These are phyloP conservation scores for Clarias gariepinus DNA, from an alignment of 2,113 vertebrate species.

Conservation along the genomic window DNA sequence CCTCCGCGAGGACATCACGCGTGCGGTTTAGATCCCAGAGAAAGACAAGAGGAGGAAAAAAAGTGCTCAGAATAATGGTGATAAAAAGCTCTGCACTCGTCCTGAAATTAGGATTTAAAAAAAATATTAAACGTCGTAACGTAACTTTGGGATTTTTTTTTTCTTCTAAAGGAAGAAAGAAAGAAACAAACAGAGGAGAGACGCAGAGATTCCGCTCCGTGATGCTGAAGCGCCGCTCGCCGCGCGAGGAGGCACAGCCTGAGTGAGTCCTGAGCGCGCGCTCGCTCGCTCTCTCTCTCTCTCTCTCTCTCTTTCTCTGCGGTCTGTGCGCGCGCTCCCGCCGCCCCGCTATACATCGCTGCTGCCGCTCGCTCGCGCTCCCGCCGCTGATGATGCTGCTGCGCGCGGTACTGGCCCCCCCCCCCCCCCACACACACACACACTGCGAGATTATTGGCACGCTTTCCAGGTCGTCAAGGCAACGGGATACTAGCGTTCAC, in stretches of 20 bases:
- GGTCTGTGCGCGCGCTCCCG: conserved; percentile 61
- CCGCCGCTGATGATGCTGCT: conserved; percentile 1
- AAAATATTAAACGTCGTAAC: too few species aligned
- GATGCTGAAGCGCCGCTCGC: conserved; percentile 26
- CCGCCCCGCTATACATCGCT: conserved; percentile 20
- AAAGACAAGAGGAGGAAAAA: not conserved
- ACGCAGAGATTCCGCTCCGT: not conserved
- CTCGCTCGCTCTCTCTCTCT: conserved; percentile 27
- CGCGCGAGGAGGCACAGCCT: conserved; percentile 30
- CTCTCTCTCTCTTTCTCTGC: conserved; percentile 50
- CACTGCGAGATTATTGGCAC: conserved; percentile 2
- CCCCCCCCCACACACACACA: not conserved
- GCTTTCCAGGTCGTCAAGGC: conserved; percentile 21
- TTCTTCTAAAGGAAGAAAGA: not conserved
- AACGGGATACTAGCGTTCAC: not conserved
- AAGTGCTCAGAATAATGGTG: conserved; percentile 1
- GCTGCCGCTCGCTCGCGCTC: not conserved
- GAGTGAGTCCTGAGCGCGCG: conserved; percentile 24
- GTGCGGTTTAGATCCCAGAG: conserved; percentile 37
- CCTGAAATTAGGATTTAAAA: not conserved
- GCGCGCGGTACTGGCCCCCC: not conserved
- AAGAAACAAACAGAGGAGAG: not conserved
- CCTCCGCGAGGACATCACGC: conserved; percentile 84
- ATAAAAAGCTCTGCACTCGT: not conserved
- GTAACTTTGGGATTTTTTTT: too few species aligned